These are phyloP conservation scores for Nycticryphes semicollaris DNA, from an alignment of 2,113 vertebrate species.

Conservation along the genomic window DNA sequence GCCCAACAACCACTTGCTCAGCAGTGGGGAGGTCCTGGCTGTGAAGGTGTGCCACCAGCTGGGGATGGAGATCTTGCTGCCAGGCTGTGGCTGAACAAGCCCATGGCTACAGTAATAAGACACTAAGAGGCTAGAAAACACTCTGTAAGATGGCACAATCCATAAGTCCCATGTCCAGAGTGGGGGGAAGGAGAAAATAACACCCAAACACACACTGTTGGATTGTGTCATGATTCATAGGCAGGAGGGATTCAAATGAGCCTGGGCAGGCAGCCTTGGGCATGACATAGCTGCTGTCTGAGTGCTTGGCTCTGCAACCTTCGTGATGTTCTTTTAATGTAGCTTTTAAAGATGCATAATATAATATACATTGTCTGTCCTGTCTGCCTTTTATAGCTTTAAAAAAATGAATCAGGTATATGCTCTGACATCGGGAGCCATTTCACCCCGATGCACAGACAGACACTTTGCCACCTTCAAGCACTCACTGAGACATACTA, in stretches of 20 bases:
- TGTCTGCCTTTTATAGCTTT: slow-evolving; percentile 37
- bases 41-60: background rate
- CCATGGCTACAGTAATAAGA: background rate
- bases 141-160: background rate
- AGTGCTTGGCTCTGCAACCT: slow-evolving; percentile 53
- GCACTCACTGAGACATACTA: background rate
- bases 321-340: slow-evolving; percentile 60
- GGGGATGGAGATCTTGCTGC: background rate
- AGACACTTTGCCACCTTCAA: background rate
- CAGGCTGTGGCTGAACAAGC: background rate
- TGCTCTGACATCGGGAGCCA: background rate
- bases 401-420: slow-evolving; percentile 15
- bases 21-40: background rate
- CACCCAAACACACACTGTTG: background rate
- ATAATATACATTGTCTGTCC: slow-evolving; percentile 39
- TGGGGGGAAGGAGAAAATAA: background rate
- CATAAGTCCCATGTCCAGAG: background rate
- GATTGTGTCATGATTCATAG: background rate
- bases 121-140: background rate
- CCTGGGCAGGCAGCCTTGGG: background rate
- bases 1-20: background rate
- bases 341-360: slow-evolving; percentile 50
- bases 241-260: background rate
- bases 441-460: background rate
- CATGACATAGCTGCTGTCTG: slow-evolving; percentile 6